A percentile compares a stretch with the other conserved stretches of the same genome.
phyloP scores from a whole-genome alignment of 2,888 invertebrate species.

The Drosophila pegasa region DNA sequence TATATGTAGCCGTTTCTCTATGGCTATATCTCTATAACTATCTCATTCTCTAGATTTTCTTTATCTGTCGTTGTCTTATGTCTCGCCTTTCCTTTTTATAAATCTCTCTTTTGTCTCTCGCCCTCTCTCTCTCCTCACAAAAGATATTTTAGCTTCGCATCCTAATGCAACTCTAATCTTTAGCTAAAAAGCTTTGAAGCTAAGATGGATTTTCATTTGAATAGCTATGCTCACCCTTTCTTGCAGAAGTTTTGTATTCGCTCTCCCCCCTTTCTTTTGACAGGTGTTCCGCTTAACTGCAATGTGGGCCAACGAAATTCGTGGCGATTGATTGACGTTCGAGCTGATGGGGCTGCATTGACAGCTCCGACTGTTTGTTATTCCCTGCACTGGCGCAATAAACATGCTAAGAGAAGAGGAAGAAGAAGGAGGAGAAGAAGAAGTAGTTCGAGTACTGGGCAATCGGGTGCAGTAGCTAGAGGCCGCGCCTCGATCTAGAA shows the following conservation, averaged over 20 bases:
- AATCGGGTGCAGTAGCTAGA: slow-evolving; percentile 3
- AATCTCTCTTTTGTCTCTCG: no score
- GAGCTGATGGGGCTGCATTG: slow-evolving; percentile 26
- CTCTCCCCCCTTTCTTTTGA: slow-evolving; percentile 16
- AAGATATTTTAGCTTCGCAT: neutral
- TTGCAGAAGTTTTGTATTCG: neutral
- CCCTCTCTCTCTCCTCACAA: no score
- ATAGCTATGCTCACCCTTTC: neutral
- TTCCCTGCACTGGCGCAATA: slow-evolving; percentile 40
- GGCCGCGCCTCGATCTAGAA: slow-evolving; percentile 22
- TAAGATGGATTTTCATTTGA: neutral
- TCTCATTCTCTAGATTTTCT: no score
- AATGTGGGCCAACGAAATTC: slow-evolving; percentile 30
- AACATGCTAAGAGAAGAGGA: slow-evolving; percentile 9
- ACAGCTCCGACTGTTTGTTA: slow-evolving; percentile 59
- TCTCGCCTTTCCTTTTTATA: no score
- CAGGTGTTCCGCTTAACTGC: slow-evolving; percentile 29
- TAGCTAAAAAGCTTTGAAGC: neutral
- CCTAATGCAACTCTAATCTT: neutral
- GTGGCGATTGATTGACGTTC: slow-evolving; percentile 40
- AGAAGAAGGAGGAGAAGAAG: neutral
- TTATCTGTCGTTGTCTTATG: no score
- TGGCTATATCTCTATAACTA: no score
- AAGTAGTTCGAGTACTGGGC: slow-evolving; percentile 14
- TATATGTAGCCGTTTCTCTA: no score